Percentiles rank a stretch among this genome's conserved stretches.
These are phyloP conservation scores for Catocala sponsa DNA, from an alignment of 2,888 invertebrate genomes.

Conservation along the genomic window DNA sequence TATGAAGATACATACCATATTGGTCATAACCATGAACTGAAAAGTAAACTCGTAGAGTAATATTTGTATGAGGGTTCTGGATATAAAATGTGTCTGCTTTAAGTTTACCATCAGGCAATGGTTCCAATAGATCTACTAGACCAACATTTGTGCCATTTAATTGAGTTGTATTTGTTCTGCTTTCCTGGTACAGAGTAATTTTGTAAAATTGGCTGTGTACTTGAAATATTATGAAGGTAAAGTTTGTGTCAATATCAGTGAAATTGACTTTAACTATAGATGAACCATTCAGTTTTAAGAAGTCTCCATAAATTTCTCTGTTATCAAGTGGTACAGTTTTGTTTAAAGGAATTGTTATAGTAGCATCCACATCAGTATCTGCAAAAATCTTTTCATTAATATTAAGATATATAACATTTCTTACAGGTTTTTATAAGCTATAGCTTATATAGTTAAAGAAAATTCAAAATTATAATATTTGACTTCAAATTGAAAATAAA, in stretches of 20 bases:
- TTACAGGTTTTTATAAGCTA: no score
- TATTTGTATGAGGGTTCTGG: constrained; percentile 69
- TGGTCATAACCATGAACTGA: constrained; percentile 84
- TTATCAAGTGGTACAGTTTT: constrained; percentile 59
- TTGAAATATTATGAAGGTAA: constrained; percentile 89
- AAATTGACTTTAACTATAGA: constrained; percentile 75
- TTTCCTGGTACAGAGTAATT: constrained; percentile 85
- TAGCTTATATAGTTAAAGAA: no score
- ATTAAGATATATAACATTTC: no score
- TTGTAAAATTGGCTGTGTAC: constrained; percentile 89
- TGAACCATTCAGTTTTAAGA: constrained; percentile 58
- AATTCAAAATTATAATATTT: no score
- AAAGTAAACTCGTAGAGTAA: constrained; percentile 74
- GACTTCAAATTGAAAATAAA: no score
- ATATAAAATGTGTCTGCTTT: constrained; percentile 73
- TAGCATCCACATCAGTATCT: constrained; percentile 65
- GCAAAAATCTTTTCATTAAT: constrained; percentile 53
- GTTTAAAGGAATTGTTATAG: constrained; percentile 68
- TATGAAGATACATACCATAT: constrained; percentile 7
- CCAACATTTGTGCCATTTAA: constrained; percentile 90
- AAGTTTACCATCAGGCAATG: constrained; percentile 54
- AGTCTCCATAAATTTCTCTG: constrained; percentile 69
- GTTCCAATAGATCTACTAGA: constrained; percentile 62
- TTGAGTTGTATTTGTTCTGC: constrained; percentile 58
- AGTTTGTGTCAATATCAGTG: constrained; percentile 71